Conservation (phyloP, 2,888 invertebrate genomes). For the Eilema sororculum region DNA sequence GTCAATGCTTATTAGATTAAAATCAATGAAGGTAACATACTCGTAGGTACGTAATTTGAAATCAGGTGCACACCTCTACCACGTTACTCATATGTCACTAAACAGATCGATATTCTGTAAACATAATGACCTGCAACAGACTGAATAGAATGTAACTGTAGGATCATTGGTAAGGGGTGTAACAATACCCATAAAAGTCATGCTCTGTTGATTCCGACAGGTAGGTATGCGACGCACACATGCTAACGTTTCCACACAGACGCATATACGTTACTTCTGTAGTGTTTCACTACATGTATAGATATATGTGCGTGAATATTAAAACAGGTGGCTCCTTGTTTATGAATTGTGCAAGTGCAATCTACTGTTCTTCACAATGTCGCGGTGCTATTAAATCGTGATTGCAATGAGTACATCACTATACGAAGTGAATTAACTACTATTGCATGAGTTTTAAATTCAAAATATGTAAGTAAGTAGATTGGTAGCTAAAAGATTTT, state of each 20-base stretch:
- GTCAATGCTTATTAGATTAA: neutral
- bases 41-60: conserved; percentile 7
- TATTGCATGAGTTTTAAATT: conserved; percentile 12
- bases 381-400: conserved; percentile 46
- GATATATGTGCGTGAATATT: neutral
- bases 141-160: conserved; percentile 39
- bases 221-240: conserved; percentile 64
- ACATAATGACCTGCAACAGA: conserved; percentile 29
- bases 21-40: neutral
- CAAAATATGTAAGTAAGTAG: neutral
- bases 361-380: conserved; percentile 46
- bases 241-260: conserved; percentile 28
- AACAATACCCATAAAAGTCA: conserved; percentile 70
- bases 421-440: conserved; percentile 29
- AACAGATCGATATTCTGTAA: conserved; percentile 24
- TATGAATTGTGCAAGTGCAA: conserved; percentile 58
- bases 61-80: conserved; percentile 40
- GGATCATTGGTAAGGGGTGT: conserved; percentile 64
- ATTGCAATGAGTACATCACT: conserved; percentile 38
- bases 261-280: conserved; percentile 28
- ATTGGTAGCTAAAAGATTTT: too few relatives aligned
- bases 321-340: conserved; percentile 65
- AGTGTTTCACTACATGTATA: conserved; percentile 30
- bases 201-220: conserved; percentile 73
- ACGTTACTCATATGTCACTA: conserved; percentile 18